Percentiles rank a stretch among this genome's conserved stretches.
phyloP scores from a whole-genome alignment of 1,140 invertebrate genomes.

The Pogonognathellus flavescens region DNA sequence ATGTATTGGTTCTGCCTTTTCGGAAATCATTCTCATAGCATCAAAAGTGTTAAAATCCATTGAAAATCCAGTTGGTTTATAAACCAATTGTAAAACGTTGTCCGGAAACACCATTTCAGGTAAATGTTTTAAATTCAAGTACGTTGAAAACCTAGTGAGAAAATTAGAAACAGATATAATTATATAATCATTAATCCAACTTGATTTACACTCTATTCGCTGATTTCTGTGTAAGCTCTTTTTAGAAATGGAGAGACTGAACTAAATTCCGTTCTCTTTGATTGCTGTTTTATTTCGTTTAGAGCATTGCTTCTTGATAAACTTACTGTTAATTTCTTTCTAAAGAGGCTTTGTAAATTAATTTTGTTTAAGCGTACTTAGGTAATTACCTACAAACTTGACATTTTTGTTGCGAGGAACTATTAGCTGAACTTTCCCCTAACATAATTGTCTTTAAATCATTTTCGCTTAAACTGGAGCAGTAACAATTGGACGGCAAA shows the following conservation, averaged over 20 bases:
- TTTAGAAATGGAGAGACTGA: too few species aligned
- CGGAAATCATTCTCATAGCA: constrained; percentile 85
- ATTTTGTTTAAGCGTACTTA: background rate
- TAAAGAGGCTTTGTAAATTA: background rate
- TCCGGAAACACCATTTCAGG: constrained; percentile 99
- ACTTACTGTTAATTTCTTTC: too few species aligned
- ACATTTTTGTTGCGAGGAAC: constrained; percentile 36
- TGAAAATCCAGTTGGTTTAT: constrained; percentile 77
- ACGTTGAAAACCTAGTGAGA: constrained; percentile 52
- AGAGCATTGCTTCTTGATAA: too few species aligned
- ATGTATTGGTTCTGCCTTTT: constrained; percentile 78
- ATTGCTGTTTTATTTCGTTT: too few species aligned
- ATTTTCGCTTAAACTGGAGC: constrained; percentile 49
- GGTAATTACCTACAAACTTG: constrained; percentile 63
- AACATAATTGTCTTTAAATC: background rate
- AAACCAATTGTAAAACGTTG: constrained; percentile 81
- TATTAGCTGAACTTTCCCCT: background rate
- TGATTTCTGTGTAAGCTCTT: too few species aligned
- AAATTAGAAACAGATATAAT: constrained; percentile 1
- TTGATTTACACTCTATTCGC: too few species aligned
- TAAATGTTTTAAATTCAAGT: constrained; percentile 86
- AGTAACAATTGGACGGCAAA: constrained; percentile 65
- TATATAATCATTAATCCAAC: background rate
- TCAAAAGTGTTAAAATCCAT: constrained; percentile 92
- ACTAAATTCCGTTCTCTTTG: too few species aligned